Evolutionary conservation across 2,888 invertebrate genomes (phyloP).

Genomic region (Coenonympha arcania): DNA sequence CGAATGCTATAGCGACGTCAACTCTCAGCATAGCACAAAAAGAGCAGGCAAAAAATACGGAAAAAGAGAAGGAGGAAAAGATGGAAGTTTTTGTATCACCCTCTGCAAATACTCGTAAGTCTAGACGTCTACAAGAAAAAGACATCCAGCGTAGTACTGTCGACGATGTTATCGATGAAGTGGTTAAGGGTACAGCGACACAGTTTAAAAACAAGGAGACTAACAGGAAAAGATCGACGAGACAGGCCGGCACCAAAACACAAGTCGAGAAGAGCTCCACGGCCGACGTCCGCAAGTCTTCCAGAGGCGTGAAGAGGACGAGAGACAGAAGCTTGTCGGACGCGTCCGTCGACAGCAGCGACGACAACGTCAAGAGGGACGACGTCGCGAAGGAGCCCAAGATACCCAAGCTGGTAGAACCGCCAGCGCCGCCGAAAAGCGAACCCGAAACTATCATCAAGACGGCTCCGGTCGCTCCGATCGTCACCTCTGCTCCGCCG

Average conservation of each 20-base stretch:
- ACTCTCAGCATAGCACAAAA: constrained; percentile 57
- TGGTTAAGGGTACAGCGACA: constrained; percentile 78
- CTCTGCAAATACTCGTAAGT: constrained; percentile 84
- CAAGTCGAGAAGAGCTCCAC: constrained; percentile 41
- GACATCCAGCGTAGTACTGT: constrained; percentile 83
- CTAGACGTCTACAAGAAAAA: constrained; percentile 84
- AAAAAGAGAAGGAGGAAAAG: constrained; percentile 63
- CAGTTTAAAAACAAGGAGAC: constrained; percentile 43
- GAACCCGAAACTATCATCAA: constrained; percentile 26
- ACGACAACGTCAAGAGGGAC: constrained; percentile 61
- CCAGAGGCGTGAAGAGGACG: constrained; percentile 76
- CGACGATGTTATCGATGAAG: constrained; percentile 93
- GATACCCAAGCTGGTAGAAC: constrained; percentile 35
- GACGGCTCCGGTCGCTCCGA: constrained; percentile 15
- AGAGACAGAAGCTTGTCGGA: constrained; percentile 79
- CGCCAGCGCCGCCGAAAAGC: constrained; percentile 14
- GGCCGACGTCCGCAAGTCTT: constrained; percentile 74
- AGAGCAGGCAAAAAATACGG: constrained; percentile 48
- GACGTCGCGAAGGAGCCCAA: constrained; percentile 47
- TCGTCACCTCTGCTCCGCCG: constrained; percentile 16
- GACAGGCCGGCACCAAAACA: constrained; percentile 65
- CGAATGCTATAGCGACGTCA: constrained; percentile 55
- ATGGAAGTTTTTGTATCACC: constrained; percentile 78
- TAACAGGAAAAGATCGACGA: constrained; percentile 71
- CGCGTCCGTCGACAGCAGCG: constrained; percentile 77